A percentile compares a stretch with the other conserved stretches of the same genome.
Evolutionary conservation across 2,113 vertebrate genomes (phyloP).

Genomic region (Pycnonotus jocosus): DNA sequence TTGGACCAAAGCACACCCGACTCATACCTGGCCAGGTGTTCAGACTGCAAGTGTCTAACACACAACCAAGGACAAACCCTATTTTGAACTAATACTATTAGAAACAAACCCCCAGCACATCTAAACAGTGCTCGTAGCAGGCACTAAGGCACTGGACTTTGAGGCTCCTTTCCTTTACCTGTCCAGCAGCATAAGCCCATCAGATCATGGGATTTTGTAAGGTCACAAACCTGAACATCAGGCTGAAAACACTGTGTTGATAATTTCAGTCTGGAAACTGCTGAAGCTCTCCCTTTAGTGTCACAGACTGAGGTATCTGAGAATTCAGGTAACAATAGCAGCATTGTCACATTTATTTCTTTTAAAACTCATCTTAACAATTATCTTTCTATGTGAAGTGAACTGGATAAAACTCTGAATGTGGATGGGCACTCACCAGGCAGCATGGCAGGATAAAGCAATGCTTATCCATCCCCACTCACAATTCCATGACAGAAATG

Average conservation of each 20-base stretch:
- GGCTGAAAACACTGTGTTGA: rapidly evolving
- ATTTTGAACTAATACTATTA: rapidly evolving
- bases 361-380: not conserved
- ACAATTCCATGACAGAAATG: rapidly evolving
- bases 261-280: not conserved
- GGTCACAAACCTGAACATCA: not conserved
- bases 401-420: rapidly evolving
- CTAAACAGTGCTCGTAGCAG: rapidly evolving
- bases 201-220: rapidly evolving
- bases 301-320: not conserved
- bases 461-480: rapidly evolving
- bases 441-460: not conserved
- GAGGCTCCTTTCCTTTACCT: not conserved
- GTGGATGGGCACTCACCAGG: rapidly evolving
- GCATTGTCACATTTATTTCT: not conserved
- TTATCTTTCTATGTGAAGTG: not conserved
- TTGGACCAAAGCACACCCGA: not conserved
- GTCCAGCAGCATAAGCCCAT: not conserved
- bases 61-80: not conserved
- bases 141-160: not conserved
- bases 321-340: not conserved
- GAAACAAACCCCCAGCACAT: not conserved
- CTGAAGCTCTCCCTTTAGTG: not conserved
- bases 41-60: not conserved
- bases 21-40: not conserved